phyloP scores from a whole-genome alignment of 2,888 invertebrate genomes.

The Conomelus anceps region DNA sequence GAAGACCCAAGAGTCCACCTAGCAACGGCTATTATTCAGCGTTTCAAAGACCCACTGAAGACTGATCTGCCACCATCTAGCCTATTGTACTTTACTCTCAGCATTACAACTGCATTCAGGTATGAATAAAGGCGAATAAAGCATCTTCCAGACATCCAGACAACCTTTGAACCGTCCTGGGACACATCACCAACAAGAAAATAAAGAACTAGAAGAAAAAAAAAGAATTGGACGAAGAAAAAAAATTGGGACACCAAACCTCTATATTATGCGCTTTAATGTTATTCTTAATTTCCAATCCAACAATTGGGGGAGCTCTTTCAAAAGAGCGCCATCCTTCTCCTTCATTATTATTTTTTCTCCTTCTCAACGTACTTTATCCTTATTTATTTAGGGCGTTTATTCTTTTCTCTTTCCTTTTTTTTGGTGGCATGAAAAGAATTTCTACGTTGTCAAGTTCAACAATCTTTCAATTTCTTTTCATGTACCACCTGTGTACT shows the following conservation, averaged over 20 bases:
- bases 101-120: background rate
- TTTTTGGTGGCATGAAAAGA: background rate
- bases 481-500: background rate
- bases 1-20: background rate
- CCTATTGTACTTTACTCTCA: background rate
- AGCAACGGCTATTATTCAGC: background rate
- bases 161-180: background rate
- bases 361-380: background rate
- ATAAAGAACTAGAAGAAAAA: background rate
- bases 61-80: background rate
- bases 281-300: background rate
- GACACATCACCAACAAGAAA: too few species aligned
- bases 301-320: background rate
- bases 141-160: background rate
- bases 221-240: too few species aligned
- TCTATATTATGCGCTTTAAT: background rate
- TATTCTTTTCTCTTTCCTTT: too few species aligned
- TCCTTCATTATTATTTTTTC: background rate
- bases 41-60: too few species aligned
- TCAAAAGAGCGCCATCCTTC: background rate
- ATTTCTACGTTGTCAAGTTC: background rate
- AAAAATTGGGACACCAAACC: background rate
- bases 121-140: too few species aligned
- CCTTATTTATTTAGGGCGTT: background rate
- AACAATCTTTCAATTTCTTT: background rate